phyloP scores from a whole-genome alignment of 2,888 invertebrate species.

The Eristalinus aeneus region DNA sequence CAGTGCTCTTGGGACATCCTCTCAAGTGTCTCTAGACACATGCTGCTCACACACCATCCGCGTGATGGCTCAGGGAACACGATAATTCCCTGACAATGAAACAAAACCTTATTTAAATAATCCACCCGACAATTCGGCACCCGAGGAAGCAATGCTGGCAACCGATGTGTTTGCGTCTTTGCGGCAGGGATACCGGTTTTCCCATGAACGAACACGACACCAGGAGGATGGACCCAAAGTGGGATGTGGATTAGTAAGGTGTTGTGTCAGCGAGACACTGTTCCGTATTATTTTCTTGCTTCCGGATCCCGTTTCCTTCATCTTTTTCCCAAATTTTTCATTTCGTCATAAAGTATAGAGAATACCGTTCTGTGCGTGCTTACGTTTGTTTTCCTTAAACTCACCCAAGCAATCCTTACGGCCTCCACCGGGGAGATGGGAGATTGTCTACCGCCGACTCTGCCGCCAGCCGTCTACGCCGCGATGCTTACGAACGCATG shows the following conservation, averaged over 20 bases:
- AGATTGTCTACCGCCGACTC: not conserved
- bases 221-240: not conserved
- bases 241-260: not conserved
- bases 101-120: conserved; percentile 9
- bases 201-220: not conserved
- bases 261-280: not conserved
- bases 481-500: not conserved
- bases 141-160: not conserved
- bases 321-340: not conserved
- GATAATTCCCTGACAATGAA: conserved; percentile 5
- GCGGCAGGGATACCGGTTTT: not conserved
- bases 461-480: not conserved
- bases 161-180: not conserved
- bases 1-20: not conserved
- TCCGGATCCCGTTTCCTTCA: not conserved
- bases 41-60: not conserved
- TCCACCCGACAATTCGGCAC: not conserved
- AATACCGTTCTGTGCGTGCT: not conserved
- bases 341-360: not conserved
- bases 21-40: not conserved
- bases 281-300: not conserved
- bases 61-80: not conserved
- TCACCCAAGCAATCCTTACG: not conserved
- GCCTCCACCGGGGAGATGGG: not conserved
- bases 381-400: not conserved